A percentile compares a stretch with the other conserved stretches of the same genome.
These are phyloP conservation scores for Lithophane socia DNA, from an alignment of 2,888 invertebrate species.

Conservation along the genomic window DNA sequence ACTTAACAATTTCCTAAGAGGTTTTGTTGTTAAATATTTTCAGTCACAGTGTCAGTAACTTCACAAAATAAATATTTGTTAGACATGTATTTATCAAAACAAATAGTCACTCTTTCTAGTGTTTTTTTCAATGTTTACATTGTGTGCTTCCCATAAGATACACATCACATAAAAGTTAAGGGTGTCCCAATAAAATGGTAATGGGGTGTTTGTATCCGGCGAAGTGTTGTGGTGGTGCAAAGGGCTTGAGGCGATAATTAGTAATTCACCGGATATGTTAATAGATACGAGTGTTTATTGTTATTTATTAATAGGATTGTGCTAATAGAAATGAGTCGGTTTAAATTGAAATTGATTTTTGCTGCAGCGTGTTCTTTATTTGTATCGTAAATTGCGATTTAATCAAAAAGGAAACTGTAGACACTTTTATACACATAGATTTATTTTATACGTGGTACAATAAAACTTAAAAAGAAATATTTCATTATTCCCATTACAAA, in stretches of 20 bases:
- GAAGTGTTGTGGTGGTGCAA: conserved; percentile 12
- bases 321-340: conserved; percentile 1
- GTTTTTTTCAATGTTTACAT: background rate
- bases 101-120: background rate
- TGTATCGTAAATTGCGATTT: background rate
- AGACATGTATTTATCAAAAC: background rate
- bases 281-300: conserved; percentile 13
- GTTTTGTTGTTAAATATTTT: background rate
- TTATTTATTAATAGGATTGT: conserved; percentile 5
- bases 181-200: conserved; percentile 51
- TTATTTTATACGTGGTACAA: background rate
- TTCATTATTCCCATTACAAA: background rate
- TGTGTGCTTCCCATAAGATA: conserved; percentile 10
- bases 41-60: background rate
- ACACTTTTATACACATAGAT: background rate
- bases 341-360: background rate
- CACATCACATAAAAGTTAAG: conserved; percentile 45
- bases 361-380: background rate
- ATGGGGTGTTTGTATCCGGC: conserved; percentile 46
- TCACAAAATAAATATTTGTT: conserved; percentile 2
- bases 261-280: conserved; percentile 26
- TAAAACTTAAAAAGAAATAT: background rate
- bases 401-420: background rate
- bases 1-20: background rate
- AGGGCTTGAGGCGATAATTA: conserved; percentile 50